These are phyloP conservation scores for Anoplolepis gracilipes DNA, from an alignment of 1,140 invertebrate genomes.

Conservation along the genomic window DNA sequence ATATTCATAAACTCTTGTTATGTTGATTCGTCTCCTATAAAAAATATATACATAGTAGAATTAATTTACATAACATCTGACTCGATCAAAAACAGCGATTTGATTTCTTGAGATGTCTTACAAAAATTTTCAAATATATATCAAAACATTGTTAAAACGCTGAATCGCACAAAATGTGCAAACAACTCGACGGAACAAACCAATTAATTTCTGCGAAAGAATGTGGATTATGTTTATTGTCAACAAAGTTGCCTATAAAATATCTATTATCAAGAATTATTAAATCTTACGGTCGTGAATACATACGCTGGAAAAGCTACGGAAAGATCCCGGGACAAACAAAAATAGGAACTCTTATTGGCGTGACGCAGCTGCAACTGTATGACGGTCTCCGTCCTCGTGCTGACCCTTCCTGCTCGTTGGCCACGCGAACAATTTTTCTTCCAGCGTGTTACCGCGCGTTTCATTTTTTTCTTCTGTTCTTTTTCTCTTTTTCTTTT, in stretches of 20 bases:
- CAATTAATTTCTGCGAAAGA: constrained; percentile 7
- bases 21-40: not conserved
- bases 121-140: constrained; percentile 8
- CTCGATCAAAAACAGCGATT: not conserved
- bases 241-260: not conserved
- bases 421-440: constrained; percentile 70
- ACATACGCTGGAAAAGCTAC: not conserved
- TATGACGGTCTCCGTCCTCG: constrained; percentile 19
- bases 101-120: not conserved
- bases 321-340: constrained; percentile 4
- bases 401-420: constrained; percentile 30
- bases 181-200: no score
- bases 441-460: constrained; percentile 69
- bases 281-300: not conserved
- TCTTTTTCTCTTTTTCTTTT: not conserved
- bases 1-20: not conserved
- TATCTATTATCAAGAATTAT: not conserved
- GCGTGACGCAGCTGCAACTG: constrained; percentile 52
- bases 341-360: constrained; percentile 45
- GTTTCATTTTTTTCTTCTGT: constrained; percentile 67
- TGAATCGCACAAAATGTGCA: not conserved
- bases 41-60: not conserved
- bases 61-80: constrained; percentile 17
- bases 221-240: not conserved
- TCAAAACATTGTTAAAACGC: not conserved